These are phyloP conservation scores for Exocentrus adspersus DNA, from an alignment of 2,888 invertebrate genomes.

Conservation along the genomic window DNA sequence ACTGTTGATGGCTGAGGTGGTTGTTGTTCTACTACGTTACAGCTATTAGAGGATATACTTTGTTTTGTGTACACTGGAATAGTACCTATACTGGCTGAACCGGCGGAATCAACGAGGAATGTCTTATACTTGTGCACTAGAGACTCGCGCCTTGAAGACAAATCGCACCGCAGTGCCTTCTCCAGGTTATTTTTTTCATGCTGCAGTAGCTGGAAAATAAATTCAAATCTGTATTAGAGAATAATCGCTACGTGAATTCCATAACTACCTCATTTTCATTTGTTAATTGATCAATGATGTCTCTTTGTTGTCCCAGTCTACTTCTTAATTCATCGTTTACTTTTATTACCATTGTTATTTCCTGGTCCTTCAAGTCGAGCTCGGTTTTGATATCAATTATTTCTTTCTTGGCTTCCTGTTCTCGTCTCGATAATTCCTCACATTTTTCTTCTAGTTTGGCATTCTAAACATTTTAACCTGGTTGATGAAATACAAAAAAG, in stretches of 20 bases:
- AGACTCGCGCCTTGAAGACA: slow-evolving; percentile 34
- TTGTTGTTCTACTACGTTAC: slow-evolving; percentile 20
- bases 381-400: slow-evolving; percentile 44
- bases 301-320: slow-evolving; percentile 44
- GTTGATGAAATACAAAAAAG: neutral
- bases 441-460: slow-evolving; percentile 44
- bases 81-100: slow-evolving; percentile 34
- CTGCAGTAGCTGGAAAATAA: slow-evolving; percentile 38
- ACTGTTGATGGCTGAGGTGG: neutral
- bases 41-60: slow-evolving; percentile 12
- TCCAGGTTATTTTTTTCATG: slow-evolving; percentile 42
- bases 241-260: no score
- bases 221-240: neutral
- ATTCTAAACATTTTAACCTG: slow-evolving; percentile 42
- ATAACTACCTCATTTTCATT: slow-evolving; percentile 47
- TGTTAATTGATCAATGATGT: slow-evolving; percentile 44
- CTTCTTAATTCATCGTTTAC: slow-evolving; percentile 43
- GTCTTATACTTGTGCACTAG: slow-evolving; percentile 34
- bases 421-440: slow-evolving; percentile 36
- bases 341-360: slow-evolving; percentile 42
- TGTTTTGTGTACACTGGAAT: slow-evolving; percentile 36
- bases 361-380: slow-evolving; percentile 47
- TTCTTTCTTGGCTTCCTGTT: slow-evolving; percentile 42
- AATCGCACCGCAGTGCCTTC: slow-evolving; percentile 25
- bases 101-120: slow-evolving; percentile 35